Conservation (phyloP, 2,113 vertebrate species). For the Antigone vipio region DNA sequence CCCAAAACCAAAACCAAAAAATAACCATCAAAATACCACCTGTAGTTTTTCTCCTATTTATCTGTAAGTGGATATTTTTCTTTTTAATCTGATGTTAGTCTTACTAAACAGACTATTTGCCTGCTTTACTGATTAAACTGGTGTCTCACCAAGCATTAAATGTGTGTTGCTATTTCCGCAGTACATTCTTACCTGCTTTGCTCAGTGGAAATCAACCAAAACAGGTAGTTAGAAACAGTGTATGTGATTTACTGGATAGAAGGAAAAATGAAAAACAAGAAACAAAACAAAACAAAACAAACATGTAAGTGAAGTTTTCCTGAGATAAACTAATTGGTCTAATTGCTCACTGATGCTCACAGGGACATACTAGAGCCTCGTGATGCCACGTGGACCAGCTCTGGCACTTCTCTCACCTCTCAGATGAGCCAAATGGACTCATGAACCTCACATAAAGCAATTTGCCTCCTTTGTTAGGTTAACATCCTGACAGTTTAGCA, state of each 20-base stretch:
- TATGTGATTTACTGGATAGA: background rate
- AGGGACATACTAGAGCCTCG: background rate
- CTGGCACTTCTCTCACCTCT: background rate
- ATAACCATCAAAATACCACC: too few relatives aligned
- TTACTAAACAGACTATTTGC: background rate
- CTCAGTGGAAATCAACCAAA: background rate
- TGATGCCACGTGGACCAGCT: background rate
- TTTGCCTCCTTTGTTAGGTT: background rate
- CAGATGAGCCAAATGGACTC: background rate
- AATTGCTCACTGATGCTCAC: background rate
- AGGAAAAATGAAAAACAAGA: background rate
- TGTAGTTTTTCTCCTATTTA: background rate
- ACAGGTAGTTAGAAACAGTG: background rate
- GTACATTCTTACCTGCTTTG: background rate
- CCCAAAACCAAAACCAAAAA: too few relatives aligned
- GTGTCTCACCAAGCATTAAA: background rate
- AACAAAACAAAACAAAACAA: too few relatives aligned
- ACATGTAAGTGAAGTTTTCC: background rate
- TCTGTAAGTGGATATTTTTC: background rate
- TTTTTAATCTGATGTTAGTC: background rate
- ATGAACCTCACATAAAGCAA: background rate
- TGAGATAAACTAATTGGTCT: background rate
- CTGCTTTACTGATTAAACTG: background rate
- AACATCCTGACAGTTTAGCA: background rate
- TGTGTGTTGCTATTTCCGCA: background rate